Base-by-base conservation (phyloP, 1,140 invertebrate genomes). In the Drosophila melanica region DNA sequence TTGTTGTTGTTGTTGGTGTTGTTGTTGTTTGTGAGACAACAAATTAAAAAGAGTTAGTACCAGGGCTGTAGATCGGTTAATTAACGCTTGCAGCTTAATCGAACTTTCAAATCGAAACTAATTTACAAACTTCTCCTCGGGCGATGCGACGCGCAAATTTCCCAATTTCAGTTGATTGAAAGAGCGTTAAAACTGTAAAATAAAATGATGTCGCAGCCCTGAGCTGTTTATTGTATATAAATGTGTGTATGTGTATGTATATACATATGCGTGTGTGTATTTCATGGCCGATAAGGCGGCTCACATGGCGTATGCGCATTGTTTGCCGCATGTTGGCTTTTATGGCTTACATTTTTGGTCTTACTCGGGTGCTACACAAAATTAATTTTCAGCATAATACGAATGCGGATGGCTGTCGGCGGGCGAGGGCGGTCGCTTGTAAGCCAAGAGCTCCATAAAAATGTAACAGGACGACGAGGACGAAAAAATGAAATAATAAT, bases 401-500 rank as follows among this genome's bases (percentile, higher is more conserved):
- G 55, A 57, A 64, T 47, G 37, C 9, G 35, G 48, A 16, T 35
- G 48, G 10, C 7, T 8, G 9, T 10, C 0, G 33, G 33, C 44
- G 48, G 27, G 23, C 0, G 35, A n/a, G 27, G 41, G 16, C 7
- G 18, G 14, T 12, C 12, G 5, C 4, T 39, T 5, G 20, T 16
- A 37, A 41, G 48, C 45, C 39, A 64, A 14, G 16, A 30, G 35
- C 37, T 54, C 35, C 58, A 75, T 72, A 75, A 79, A 68, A 55
- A 64, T 37, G 41, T 48, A 45, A 59, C 39, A 75, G 47, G n/a
- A 53, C 50, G 27, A 50, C 47, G 37, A 33, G 30, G n/a, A 53
- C 48, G 64, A 72, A 71, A 67, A 73, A 71, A 80, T 74, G 73
- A 81, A 85, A 86, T 86, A 85, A 85, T 85, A 85, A 85, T 85